These are phyloP conservation scores for Pangasius mekongensis DNA, from an alignment of 2,797 vertebrate genomes.

Conservation along the genomic window DNA sequence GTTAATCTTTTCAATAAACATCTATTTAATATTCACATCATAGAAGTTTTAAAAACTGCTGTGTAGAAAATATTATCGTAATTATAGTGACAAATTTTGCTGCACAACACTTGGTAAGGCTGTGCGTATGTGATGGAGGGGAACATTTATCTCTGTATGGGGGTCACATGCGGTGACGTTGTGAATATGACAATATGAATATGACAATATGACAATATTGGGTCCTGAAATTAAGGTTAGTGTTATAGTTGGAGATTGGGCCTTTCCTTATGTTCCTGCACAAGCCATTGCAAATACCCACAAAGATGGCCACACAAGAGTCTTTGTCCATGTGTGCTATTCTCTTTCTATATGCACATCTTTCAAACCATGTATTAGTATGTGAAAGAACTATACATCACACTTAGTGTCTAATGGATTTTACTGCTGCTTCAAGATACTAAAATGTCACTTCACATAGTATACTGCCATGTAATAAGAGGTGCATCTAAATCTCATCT, in stretches of 20 bases:
- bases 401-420: conserved; percentile 45
- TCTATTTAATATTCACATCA: background rate
- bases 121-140: background rate
- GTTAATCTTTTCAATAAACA: background rate
- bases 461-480: conserved; percentile 3
- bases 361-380: background rate
- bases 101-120: background rate
- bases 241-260: background rate
- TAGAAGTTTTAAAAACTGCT: background rate
- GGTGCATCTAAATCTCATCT: background rate
- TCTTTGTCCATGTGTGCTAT: background rate
- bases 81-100: background rate
- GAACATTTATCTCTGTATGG: background rate
- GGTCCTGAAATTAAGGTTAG: background rate
- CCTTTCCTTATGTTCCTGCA: background rate
- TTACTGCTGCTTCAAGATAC: conserved; percentile 36
- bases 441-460: conserved; percentile 31
- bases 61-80: background rate
- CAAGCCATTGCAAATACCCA: background rate
- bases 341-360: background rate
- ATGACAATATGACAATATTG: background rate
- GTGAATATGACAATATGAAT: background rate
- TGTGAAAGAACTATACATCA: background rate
- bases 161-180: background rate
- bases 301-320: background rate